Evolutionary conservation across 2,797 vertebrate species (phyloP).

Genomic region (Antrozous pallidus): DNA sequence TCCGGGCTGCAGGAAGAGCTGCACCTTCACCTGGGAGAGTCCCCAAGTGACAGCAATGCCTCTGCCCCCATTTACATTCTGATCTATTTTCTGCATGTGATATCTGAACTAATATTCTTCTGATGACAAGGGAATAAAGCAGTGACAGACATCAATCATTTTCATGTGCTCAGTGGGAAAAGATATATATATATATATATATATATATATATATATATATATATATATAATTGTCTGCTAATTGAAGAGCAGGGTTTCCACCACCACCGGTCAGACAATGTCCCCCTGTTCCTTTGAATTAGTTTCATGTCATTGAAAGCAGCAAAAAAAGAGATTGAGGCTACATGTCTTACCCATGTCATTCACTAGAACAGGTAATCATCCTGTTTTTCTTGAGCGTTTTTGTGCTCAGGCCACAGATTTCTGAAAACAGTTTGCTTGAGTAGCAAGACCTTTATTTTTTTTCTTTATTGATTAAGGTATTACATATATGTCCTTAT

Average conservation of each 20-base stretch:
- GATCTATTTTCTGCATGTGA: slow-evolving; percentile 52
- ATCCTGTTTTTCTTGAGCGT: background rate
- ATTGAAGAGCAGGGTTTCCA: background rate
- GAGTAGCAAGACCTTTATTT: background rate
- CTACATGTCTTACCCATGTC: background rate
- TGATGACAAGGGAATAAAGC: slow-evolving; percentile 23
- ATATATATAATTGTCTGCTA: background rate
- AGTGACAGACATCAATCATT: slow-evolving; percentile 31
- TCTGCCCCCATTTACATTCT: slow-evolving; percentile 38
- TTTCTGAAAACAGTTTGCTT: background rate
- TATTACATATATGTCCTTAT: no score
- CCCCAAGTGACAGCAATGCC: slow-evolving; percentile 18
- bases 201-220: no score
- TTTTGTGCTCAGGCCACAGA: background rate
- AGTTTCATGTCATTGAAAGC: background rate
- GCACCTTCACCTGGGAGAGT: background rate
- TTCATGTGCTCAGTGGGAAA: background rate
- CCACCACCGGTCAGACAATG: background rate
- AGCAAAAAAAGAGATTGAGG: background rate
- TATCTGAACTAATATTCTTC: slow-evolving; percentile 41
- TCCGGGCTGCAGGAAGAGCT: background rate
- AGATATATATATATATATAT: background rate
- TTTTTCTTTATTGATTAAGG: background rate
- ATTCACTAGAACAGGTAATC: background rate
- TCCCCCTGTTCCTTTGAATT: slow-evolving; percentile 37